Percentiles rank a stretch among this genome's conserved stretches.
Conservation (phyloP, 2,113 vertebrate species). For the Anhinga rufa region DNA sequence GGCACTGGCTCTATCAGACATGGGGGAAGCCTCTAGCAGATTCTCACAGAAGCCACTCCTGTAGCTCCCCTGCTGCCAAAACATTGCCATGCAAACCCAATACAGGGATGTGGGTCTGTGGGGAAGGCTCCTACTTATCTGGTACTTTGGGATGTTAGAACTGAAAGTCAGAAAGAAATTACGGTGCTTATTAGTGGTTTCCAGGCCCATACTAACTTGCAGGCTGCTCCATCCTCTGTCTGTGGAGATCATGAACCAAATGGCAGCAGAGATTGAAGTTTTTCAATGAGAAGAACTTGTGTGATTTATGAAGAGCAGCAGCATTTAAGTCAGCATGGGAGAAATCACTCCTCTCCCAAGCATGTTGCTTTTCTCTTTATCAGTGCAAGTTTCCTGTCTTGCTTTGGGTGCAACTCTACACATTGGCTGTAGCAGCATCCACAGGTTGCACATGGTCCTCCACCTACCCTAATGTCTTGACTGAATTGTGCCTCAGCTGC, state of each 20-base stretch:
- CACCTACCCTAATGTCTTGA: background rate
- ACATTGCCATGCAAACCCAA: background rate
- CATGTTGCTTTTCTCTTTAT: background rate
- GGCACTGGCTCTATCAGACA: background rate
- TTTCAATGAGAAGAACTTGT: background rate
- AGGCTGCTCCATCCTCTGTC: background rate
- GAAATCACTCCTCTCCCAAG: background rate
- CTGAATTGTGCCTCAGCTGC: background rate
- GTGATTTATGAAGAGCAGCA: background rate
- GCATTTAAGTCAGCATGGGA: background rate
- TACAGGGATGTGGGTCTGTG: rapidly evolving
- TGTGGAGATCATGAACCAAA: background rate
- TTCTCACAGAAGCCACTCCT: background rate
- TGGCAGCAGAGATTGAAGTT: background rate
- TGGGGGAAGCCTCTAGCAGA: background rate
- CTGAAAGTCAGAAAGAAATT: background rate
- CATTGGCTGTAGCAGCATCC: background rate
- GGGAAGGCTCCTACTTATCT: background rate
- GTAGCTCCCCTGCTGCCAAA: background rate
- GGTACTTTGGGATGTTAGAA: background rate
- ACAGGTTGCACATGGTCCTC: background rate
- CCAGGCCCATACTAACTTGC: background rate
- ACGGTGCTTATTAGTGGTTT: background rate
- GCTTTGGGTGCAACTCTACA: background rate
- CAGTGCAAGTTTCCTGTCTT: background rate